These are phyloP conservation scores for Hypselothyrea guttata DNA, from an alignment of 2,888 invertebrate species.

Conservation along the genomic window DNA sequence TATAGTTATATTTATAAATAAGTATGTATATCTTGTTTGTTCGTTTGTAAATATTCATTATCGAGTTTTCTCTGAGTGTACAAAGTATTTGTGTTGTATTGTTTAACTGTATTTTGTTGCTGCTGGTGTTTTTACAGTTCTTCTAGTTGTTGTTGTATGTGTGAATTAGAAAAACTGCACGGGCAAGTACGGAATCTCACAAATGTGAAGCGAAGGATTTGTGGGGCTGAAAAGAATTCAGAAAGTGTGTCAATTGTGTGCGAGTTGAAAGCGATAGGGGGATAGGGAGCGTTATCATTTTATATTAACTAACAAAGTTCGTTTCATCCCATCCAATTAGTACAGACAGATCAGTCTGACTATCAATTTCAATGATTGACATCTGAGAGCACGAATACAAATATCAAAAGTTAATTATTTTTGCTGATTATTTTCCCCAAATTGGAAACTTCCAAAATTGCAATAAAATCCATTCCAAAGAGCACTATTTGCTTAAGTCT, in stretches of 20 bases:
- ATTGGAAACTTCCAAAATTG: too few species aligned
- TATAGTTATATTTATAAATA: conserved; percentile 39
- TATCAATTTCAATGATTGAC: too few species aligned
- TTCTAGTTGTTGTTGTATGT: conserved; percentile 38
- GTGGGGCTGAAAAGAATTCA: conserved; percentile 79
- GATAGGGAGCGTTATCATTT: neutral
- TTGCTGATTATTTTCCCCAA: too few species aligned
- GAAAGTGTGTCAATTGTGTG: conserved; percentile 15
- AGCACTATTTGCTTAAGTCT: too few species aligned
- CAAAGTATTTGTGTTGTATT: conserved; percentile 58
- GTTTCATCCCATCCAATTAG: too few species aligned
- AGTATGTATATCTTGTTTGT: conserved; percentile 45
- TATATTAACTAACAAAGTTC: too few species aligned
- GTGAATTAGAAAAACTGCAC: conserved; percentile 79
- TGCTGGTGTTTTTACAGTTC: conserved; percentile 20
- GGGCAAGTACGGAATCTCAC: conserved; percentile 81
- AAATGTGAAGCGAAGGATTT: conserved; percentile 80
- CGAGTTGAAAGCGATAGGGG: conserved; percentile 16
- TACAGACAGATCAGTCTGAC: neutral
- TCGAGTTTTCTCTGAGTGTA: conserved; percentile 50
- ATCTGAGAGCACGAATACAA: too few species aligned
- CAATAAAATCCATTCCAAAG: too few species aligned
- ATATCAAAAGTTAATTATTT: too few species aligned
- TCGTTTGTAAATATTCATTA: conserved; percentile 64
- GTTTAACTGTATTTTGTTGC: conserved; percentile 23